Evolutionary conservation across 2,113 vertebrate species (phyloP).

Genomic region (Scalopus aquaticus): DNA sequence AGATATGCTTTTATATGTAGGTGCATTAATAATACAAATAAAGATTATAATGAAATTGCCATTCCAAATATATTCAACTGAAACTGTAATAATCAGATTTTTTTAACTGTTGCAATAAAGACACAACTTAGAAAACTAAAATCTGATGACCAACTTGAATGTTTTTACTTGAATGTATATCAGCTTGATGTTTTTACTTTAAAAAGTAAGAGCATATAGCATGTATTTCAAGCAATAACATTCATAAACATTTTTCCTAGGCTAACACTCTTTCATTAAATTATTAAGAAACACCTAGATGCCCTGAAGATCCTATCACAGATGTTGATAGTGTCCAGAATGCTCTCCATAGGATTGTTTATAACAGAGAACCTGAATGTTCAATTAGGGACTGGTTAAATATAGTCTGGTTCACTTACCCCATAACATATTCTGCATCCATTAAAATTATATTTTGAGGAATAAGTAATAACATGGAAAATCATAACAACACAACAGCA

Average conservation of each 20-base stretch:
- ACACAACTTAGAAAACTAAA: neutral
- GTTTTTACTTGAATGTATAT: neutral
- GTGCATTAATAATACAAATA: neutral
- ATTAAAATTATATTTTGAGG: neutral
- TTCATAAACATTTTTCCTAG: neutral
- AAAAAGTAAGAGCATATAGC: neutral
- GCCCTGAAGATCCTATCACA: neutral
- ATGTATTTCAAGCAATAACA: neutral
- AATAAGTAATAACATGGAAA: neutral
- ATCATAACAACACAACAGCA: neutral
- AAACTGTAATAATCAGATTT: neutral
- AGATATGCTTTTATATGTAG: neutral
- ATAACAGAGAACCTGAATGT: neutral
- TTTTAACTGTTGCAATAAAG: neutral
- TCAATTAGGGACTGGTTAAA: neutral
- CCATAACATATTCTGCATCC: neutral
- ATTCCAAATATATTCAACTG: neutral
- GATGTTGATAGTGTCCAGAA: neutral
- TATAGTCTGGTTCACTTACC: neutral
- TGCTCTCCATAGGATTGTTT: neutral
- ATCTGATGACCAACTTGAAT: neutral
- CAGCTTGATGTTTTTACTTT: neutral
- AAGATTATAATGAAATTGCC: neutral
- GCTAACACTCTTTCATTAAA: neutral
- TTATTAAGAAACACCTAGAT: neutral